These are phyloP conservation scores for Sorex maritimensis DNA, from an alignment of 2,797 vertebrate species.

Conservation along the genomic window DNA sequence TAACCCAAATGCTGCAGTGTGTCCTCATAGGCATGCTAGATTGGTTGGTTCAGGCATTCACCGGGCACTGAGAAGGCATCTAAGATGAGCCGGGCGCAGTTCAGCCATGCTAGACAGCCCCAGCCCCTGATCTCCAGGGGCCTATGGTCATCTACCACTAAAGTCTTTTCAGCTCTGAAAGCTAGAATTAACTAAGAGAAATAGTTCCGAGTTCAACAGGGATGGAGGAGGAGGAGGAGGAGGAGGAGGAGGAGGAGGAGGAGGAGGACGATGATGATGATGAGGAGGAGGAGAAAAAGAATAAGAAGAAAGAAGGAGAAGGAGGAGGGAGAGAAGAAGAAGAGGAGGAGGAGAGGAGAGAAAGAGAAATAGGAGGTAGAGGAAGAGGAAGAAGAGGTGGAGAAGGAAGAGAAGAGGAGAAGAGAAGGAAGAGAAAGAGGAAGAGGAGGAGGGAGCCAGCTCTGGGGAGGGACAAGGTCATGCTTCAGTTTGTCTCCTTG, in stretches of 20 bases:
- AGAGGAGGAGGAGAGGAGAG: too few relatives aligned
- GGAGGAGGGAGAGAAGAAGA: too few relatives aligned
- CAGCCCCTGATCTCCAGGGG: neutral
- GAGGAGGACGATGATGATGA: too few relatives aligned
- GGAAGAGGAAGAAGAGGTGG: too few relatives aligned
- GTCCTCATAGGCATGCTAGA: neutral
- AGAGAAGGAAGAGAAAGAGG: too few relatives aligned
- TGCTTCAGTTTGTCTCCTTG: conserved; percentile 60
- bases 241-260: too few relatives aligned
- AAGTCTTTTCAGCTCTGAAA: conserved; percentile 44
- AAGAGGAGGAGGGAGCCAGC: conserved; percentile 35
- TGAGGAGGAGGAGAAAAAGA: too few relatives aligned
- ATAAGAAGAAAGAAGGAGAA: too few relatives aligned
- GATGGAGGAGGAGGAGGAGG: neutral
- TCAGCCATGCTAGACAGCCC: neutral
- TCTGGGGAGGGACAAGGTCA: conserved; percentile 55
- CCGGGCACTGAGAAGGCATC: conserved; percentile 36
- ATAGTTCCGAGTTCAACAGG: conserved; percentile 33
- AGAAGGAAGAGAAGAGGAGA: too few relatives aligned
- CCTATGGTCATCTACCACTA: neutral
- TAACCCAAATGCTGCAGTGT: neutral
- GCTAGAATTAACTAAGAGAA: conserved; percentile 64
- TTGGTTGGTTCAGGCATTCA: conserved; percentile 35
- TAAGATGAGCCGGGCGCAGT: conserved; percentile 3
- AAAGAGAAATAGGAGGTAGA: too few relatives aligned